Conservation (phyloP, 2,113 vertebrate genomes). For the Neofelis nebulosa region DNA sequence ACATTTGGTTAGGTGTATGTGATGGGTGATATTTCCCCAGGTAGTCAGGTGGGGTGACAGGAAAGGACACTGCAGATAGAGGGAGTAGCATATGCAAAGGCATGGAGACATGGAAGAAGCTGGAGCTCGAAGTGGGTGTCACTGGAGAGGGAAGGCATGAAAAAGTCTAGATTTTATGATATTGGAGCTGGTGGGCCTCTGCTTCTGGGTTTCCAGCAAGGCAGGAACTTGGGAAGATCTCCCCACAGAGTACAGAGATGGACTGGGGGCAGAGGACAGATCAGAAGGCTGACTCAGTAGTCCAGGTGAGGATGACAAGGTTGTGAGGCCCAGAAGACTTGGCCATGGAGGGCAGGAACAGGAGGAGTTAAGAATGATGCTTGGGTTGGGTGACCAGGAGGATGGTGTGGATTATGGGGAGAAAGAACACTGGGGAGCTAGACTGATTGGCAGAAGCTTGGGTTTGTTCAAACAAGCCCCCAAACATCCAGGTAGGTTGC, state of each 20-base stretch:
- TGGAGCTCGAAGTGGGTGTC: not conserved
- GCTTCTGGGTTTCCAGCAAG: not conserved
- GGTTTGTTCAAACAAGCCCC: not conserved
- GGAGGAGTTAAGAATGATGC: not conserved
- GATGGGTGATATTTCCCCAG: not conserved
- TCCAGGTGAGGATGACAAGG: not conserved
- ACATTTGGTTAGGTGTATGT: not conserved
- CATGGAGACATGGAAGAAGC: not conserved
- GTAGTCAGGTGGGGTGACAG: not conserved
- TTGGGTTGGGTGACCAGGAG: not conserved
- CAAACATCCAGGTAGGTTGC: too few species aligned
- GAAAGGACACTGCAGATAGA: not conserved
- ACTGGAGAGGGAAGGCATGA: not conserved
- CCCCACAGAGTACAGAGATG: not conserved
- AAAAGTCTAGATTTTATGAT: not conserved
- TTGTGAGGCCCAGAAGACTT: not conserved
- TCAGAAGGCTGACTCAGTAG: not conserved
- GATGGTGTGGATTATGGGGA: rapidly evolving
- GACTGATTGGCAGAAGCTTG: not conserved
- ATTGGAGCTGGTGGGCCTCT: not conserved
- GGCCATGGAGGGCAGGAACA: not conserved
- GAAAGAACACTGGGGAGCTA: not conserved
- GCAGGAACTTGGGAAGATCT: not conserved
- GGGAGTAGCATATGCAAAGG: not conserved
- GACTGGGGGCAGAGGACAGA: not conserved